Percentiles rank a stretch among this genome's conserved stretches.
phyloP scores from a whole-genome alignment of 1,140 invertebrate species.

The Sycophaga agraensis region DNA sequence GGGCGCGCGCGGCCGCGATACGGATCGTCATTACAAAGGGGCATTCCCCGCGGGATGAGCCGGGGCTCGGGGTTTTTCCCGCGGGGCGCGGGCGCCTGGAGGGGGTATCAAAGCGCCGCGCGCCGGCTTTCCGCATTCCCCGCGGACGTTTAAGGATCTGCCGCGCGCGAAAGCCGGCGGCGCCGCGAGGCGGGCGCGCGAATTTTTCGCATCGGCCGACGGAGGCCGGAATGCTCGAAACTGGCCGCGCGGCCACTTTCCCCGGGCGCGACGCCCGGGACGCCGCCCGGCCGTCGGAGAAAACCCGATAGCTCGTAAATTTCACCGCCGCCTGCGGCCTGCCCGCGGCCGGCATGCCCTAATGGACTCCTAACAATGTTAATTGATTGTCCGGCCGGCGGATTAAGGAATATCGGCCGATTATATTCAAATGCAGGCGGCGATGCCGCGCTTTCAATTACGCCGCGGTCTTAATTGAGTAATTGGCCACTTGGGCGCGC shows the following conservation, averaged over 20 bases:
- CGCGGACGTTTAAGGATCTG: slow-evolving; percentile 9
- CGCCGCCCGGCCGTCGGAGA: neutral
- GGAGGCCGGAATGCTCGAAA: neutral
- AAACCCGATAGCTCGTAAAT: slow-evolving; percentile 13
- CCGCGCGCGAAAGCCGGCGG: slow-evolving; percentile 18
- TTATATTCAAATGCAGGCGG: no score
- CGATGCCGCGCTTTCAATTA: no score
- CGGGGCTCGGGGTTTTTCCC: no score
- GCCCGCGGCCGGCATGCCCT: neutral
- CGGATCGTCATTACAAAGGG: slow-evolving; percentile 20
- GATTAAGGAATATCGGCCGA: no score
- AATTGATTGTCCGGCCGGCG: no score
- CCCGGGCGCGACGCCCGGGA: neutral
- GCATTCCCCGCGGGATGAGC: slow-evolving; percentile 13
- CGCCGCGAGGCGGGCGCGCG: no score
- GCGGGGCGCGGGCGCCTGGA: no score
- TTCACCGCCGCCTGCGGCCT: neutral
- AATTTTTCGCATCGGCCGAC: slow-evolving; percentile 11
- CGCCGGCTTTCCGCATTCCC: slow-evolving; percentile 23
- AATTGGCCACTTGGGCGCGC: no score
- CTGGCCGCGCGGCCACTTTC: no score
- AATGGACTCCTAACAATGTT: neutral
- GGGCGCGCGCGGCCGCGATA: neutral
- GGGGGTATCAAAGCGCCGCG: slow-evolving; percentile 10
- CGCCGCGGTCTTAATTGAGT: no score